These are phyloP conservation scores for Pangasius mekongensis DNA, from an alignment of 2,797 vertebrate species.

Conservation along the genomic window DNA sequence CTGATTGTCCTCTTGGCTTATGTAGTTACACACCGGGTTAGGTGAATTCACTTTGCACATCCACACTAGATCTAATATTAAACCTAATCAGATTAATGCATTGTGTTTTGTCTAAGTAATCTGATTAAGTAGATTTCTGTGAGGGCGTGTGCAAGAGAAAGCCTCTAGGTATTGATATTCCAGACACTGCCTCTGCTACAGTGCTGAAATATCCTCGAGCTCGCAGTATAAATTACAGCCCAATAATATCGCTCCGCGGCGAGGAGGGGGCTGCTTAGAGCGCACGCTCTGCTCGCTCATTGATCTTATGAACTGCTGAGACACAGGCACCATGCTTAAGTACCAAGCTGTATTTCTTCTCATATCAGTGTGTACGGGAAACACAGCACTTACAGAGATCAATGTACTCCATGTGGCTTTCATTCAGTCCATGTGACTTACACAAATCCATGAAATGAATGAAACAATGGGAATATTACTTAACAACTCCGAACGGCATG, in stretches of 20 bases:
- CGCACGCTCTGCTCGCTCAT: constrained; percentile 34
- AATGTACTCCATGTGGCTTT: background rate
- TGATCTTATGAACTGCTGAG: constrained; percentile 52
- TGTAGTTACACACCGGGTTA: constrained; percentile 30
- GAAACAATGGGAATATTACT: background rate
- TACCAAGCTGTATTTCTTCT: constrained; percentile 21
- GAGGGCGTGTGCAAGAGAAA: constrained; percentile 19
- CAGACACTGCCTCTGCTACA: constrained; percentile 43
- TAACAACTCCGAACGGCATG: background rate
- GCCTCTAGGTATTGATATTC: constrained; percentile 52
- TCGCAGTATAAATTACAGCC: constrained; percentile 57
- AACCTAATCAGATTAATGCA: constrained; percentile 54
- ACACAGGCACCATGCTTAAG: constrained; percentile 37
- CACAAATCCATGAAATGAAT: background rate
- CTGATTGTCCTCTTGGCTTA: background rate
- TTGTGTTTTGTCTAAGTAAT: constrained; percentile 23
- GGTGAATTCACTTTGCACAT: background rate
- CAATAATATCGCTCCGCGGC: constrained; percentile 52
- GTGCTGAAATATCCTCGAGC: constrained; percentile 52
- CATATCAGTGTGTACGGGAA: constrained; percentile 6
- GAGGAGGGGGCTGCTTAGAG: constrained; percentile 18
- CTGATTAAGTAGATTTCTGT: constrained; percentile 49
- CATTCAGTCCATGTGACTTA: background rate
- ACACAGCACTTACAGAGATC: background rate
- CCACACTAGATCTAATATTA: constrained; percentile 7